A percentile compares a stretch with the other conserved stretches of the same genome.
Evolutionary conservation across 2,888 invertebrate species (phyloP).

Genomic region (Orchesella flavescens): DNA sequence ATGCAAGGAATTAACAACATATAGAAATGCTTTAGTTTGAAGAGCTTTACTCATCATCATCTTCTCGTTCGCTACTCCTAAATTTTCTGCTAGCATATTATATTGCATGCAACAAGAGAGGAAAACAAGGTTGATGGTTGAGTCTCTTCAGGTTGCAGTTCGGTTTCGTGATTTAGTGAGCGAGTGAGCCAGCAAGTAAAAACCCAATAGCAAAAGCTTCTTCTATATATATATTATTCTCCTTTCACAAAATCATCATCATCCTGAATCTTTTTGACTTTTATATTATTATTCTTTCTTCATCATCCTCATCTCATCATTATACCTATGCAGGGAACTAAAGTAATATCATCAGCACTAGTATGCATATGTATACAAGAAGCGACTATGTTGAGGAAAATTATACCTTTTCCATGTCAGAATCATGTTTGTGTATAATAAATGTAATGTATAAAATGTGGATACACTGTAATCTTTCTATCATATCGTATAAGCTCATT

Average conservation of each 20-base stretch:
- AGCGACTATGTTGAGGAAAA: constrained; percentile 15
- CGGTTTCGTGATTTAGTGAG: too few species aligned
- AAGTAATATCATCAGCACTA: neutral
- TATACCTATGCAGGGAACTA: neutral
- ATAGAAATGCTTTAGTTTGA: too few species aligned
- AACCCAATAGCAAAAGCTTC: too few species aligned
- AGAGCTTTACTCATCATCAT: too few species aligned
- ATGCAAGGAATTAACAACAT: too few species aligned
- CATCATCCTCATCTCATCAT: neutral
- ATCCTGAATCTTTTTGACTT: constrained; percentile 18
- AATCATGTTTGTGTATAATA: constrained; percentile 22
- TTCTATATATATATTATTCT: too few species aligned
- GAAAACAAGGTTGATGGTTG: constrained; percentile 6
- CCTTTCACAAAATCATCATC: constrained; percentile 22
- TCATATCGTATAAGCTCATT: neutral
- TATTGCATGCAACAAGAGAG: neutral
- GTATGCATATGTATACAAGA: neutral
- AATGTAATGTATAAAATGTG: constrained; percentile 15
- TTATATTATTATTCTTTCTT: constrained; percentile 19
- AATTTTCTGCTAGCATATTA: too few species aligned
- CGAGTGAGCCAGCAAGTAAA: too few species aligned
- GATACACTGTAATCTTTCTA: constrained; percentile 17
- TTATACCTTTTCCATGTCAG: constrained; percentile 35
- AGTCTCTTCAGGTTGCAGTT: constrained; percentile 2
- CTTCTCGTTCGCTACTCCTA: too few species aligned